These are phyloP conservation scores for Oxystoma pomonae DNA, from an alignment of 2,888 invertebrate genomes.

Conservation along the genomic window DNA sequence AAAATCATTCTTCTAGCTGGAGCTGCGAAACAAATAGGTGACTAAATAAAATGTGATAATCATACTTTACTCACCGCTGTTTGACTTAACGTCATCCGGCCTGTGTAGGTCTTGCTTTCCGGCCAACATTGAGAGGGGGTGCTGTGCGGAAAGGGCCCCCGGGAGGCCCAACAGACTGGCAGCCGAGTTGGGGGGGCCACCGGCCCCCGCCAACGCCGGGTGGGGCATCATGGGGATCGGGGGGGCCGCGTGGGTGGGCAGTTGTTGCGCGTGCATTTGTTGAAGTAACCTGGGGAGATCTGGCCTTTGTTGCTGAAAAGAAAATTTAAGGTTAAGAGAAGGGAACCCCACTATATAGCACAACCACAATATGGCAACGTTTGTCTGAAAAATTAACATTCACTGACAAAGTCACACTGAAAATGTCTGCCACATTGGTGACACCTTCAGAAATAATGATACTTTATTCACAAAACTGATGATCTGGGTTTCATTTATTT, in stretches of 20 bases:
- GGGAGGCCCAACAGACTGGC: slow-evolving; percentile 58
- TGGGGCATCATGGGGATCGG: slow-evolving; percentile 69
- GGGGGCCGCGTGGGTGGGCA: slow-evolving; percentile 67
- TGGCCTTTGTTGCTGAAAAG: slow-evolving; percentile 77
- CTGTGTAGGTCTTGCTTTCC: slow-evolving; percentile 75
- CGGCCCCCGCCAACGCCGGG: slow-evolving; percentile 57
- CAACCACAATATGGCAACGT: no score
- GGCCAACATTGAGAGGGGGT: slow-evolving; percentile 72
- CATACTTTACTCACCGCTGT: slow-evolving; percentile 59
- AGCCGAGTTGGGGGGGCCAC: slow-evolving; percentile 52
- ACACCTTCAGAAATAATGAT: no score
- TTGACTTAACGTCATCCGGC: slow-evolving; percentile 70
- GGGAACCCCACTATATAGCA: no score
- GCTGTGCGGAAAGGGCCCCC: slow-evolving; percentile 64
- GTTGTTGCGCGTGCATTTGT: slow-evolving; percentile 92
- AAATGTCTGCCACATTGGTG: no score
- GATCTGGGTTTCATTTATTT: no score
- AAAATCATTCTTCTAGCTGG: no score
- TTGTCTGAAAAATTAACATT: no score
- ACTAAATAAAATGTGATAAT: no score
- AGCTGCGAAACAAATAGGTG: no score
- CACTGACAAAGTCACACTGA: no score
- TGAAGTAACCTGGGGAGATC: slow-evolving; percentile 79
- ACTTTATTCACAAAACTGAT: no score
- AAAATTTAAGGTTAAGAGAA: no score